Evolutionary conservation across 1,140 invertebrate genomes (phyloP).

Genomic region (Drosophila bipectinata): DNA sequence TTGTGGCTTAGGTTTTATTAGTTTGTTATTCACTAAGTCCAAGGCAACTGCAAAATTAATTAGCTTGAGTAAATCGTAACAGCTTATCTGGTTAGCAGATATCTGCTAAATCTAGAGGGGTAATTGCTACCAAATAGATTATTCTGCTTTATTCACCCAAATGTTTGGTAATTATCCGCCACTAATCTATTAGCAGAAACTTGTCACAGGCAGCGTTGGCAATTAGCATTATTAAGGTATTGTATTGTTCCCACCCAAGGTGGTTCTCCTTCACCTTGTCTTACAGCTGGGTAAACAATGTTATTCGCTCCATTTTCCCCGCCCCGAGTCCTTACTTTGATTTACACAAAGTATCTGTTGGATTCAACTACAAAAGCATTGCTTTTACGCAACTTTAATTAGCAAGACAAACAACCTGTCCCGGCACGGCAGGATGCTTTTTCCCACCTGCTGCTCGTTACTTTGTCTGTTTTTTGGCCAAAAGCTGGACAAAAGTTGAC

Average conservation of each 20-base stretch:
- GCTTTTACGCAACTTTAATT: constrained; percentile 73
- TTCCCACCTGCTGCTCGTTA: constrained; percentile 12
- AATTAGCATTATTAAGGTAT: constrained; percentile 72
- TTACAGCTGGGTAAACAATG: constrained; percentile 34
- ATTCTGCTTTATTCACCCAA: background rate
- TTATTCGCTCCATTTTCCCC: constrained; percentile 9
- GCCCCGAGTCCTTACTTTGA: constrained; percentile 52
- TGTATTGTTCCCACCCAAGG: background rate
- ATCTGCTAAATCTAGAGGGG: background rate
- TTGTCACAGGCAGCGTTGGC: constrained; percentile 11
- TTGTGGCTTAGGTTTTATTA: background rate
- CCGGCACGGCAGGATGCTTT: constrained; percentile 12
- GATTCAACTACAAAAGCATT: constrained; percentile 62
- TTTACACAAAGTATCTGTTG: constrained; percentile 74
- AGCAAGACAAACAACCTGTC: constrained; percentile 69
- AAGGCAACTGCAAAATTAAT: background rate
- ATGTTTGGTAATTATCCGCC: constrained; percentile 19
- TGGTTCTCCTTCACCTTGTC: background rate
- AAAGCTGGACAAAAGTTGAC: constrained; percentile 32
- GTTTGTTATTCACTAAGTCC: background rate
- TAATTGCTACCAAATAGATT: background rate
- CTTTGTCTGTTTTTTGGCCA: constrained; percentile 18
- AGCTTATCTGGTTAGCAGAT: background rate
- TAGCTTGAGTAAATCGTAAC: background rate
- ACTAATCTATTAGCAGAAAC: constrained; percentile 31